Base-by-base conservation (phyloP, 1,140 invertebrate species). In the Galleria mellonella region DNA sequence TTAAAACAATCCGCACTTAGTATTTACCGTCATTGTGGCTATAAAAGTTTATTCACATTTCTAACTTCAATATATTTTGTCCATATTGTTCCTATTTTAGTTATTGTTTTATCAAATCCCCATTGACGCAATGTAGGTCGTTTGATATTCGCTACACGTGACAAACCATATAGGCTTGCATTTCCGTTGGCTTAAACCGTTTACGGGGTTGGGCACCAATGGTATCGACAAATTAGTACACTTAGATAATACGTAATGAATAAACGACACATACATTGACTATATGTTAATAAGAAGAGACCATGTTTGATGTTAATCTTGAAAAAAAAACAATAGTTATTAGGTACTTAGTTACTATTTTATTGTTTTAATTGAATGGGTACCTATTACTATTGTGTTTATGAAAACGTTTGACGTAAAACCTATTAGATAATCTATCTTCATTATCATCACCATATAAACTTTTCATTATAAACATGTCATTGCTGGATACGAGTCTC, bases 161-260 rank as follows among this genome's bases (percentile, higher is more conserved):
- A 40, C 56, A 51, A 41, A 51, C 75, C 72, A 71, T 72, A 76
- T 63, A 57, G 33, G 69, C 43, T 13, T 72, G 68, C 62, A 72
- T 78, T 72, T 83, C 78, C 72, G 78, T 52, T 62, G 60, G 40
- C 51, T 51, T 59, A 44, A 15, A 35, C 67, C 60, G 37, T 41
- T 42, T 67, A 67, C 49, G 72, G 70, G n/a, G n/a, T n/a, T n/a
- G n/a, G n/a, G n/a, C n/a, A n/a, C n/a, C n/a, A n/a, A n/a, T n/a
- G n/a, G 32, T 55, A 60, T 54, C 51, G 53, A 71, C 75, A 72
- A 72, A 75, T 75, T 66, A 49, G 68, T 59, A 43, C 43, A 44
- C 52, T 52, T 53, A 63, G 61, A 73, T 81, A 75, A 68, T 62
- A 67, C 43, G 44, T 51, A 45, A 62, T 62, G 57, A 72, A 71